Base-by-base conservation (phyloP, 2,888 invertebrate species). In the Latrodectus elegans region DNA sequence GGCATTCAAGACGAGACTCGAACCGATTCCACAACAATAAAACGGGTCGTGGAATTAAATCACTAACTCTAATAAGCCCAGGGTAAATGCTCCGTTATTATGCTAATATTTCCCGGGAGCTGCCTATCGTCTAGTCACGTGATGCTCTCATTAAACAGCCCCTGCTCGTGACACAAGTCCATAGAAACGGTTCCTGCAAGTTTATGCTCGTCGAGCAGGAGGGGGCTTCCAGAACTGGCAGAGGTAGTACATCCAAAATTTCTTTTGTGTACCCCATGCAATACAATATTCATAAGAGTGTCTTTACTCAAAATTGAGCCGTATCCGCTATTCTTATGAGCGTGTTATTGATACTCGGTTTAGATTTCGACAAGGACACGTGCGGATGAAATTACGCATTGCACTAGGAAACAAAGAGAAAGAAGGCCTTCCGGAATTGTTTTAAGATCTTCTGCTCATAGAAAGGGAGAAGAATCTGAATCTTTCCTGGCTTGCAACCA, bases 51-150 rank as follows among this genome's bases (percentile, higher is more conserved):
- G 38, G 86, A 86, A 86, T 86, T 86, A 86, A 86, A 86, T 86
- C 81, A 81, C 86, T 81, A 81, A 86, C 80, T 76, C 75, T 86
- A 86, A 81, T 81, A 86, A 86, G 86, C 75, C 55, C 53, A 65
- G 77, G 72, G 72, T 81, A 86, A 86, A 86, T 81, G 86, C 77
- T 81, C 86, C 71, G 81, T 86, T 86, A 86, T 86, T 86, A 86
- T 86, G 86, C 86, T 86, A 86, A 86, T 86, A 81, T 79, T 53
- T 68, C 65, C 76, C 3, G 75, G 76, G 53, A 17, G 67, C 79
- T 80, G 79, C 70, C 70, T 70, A 85, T 78, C 64, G 65, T 64
- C 81, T 15, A 22, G 86, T 86, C 86, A 86, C 86, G 86, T 51
- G 52, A 86, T 70, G 38, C 51, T 12, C 76, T 81, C 86, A 86